Evolutionary conservation across 2,113 vertebrate genomes (phyloP), one percentile per base, ranked within the genome.

Genomic region (Hirundichthys speculiger): DNA sequence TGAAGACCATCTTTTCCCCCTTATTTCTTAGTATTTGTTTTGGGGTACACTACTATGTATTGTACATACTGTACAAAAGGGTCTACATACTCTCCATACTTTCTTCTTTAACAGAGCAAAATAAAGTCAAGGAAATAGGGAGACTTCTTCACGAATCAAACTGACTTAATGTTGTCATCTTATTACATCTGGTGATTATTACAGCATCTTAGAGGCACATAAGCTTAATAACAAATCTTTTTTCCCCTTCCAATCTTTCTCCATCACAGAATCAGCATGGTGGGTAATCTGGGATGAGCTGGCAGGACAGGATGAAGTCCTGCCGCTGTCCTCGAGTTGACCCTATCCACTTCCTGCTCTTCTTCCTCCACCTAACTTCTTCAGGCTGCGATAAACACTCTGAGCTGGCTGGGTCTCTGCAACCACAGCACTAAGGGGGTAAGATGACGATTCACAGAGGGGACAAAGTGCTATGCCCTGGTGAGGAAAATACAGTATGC

Each of bases 241-340:
- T 2, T 46, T 64, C 18, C 50, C 18, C 38, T 13, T 30, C 55
- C 55, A 48, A 24, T 18, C 57, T 42, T 27, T 46, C 51, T 41
- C 42, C 15, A 34, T 27, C 5, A 52, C 62, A 59, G 53, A 56
- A 50, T 70, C 10, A 11, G 24, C 18, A 22, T 15, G 58, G 16
- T 1, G 38, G 71, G 24, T 86, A 68, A 87, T 83, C 64, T 73
- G 72, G 58, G 62, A 58, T 20, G 67, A 81, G 66, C 65, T 49
- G 52, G n/a, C n/a, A n/a, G n/a, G n/a, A n/a, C n/a, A n/a, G n/a
- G n/a, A n/a, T n/a, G n/a, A 22, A 55, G 21, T 64, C 69, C 50
- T 65, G 41, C 43, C 51, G 53, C 64, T 82, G 88, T 69, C 81
- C 84, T 73, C 67, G 58, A 49, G 30, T 42, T 79, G 73, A 86